A percentile compares a stretch with the other conserved stretches of the same genome.
Conservation (phyloP, 2,888 invertebrate genomes). For the Hypercompe scribonia region DNA sequence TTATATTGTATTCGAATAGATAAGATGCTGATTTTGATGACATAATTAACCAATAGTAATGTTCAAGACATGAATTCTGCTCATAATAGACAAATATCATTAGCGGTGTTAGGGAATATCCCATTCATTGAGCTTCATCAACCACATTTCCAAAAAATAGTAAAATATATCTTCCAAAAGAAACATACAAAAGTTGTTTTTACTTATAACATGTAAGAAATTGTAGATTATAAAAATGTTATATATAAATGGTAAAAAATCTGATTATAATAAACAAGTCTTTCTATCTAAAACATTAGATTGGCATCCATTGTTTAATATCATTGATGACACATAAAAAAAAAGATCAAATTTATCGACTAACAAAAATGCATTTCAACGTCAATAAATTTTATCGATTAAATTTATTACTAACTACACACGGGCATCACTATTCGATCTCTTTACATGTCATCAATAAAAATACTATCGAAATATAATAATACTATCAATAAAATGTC, state of each 20-base stretch:
- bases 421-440: conserved; percentile 11
- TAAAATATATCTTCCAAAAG: neutral
- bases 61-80: neutral
- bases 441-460: conserved; percentile 19
- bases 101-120: neutral
- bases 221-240: conserved; percentile 19
- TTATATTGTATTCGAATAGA: too few species aligned
- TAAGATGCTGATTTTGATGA: neutral
- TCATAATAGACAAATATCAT: neutral
- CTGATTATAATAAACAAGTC: conserved; percentile 7
- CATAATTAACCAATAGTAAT: neutral
- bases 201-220: conserved; percentile 7
- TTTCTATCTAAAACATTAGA: conserved; percentile 24
- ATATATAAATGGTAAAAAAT: conserved; percentile 18
- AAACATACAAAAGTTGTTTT: conserved; percentile 9
- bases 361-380: conserved; percentile 1
- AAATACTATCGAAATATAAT: conserved; percentile 13
- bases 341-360: neutral
- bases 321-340: conserved; percentile 19
- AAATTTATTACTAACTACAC: conserved; percentile 39
- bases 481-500: conserved; percentile 13
- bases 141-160: too few species aligned
- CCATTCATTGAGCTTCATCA: neutral
- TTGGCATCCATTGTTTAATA: conserved; percentile 38
- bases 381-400: conserved; percentile 11